Conservation (phyloP, 1,140 invertebrate genomes). For the Campodea augens region DNA sequence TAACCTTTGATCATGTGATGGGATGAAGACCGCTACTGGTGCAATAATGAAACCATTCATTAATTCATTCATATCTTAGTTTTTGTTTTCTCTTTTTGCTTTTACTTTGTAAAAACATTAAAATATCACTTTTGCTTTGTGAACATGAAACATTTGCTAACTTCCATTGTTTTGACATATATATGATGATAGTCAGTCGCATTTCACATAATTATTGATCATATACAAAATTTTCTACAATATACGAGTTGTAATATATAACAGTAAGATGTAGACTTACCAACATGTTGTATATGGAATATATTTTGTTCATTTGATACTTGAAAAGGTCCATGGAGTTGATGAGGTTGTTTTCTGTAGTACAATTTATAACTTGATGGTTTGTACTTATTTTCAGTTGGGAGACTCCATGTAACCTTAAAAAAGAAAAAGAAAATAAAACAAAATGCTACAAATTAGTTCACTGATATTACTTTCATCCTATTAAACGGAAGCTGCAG, state of each 20-base stretch:
- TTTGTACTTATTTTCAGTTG: conserved; percentile 18
- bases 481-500: neutral
- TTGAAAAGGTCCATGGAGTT: conserved; percentile 19
- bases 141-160: no score
- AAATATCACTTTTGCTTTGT: no score
- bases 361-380: conserved; percentile 27
- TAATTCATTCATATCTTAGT: no score
- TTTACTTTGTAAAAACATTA: no score
- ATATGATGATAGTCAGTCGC: neutral
- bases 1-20: no score
- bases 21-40: no score
- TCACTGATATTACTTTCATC: neutral
- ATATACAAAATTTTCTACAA: neutral
- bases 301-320: conserved; percentile 25
- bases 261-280: no score
- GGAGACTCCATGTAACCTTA: conserved; percentile 26
- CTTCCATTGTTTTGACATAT: neutral
- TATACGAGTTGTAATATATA: no score
- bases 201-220: neutral
- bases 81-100: no score
- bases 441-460: neutral
- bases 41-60: no score
- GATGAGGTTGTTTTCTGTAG: conserved; percentile 25
- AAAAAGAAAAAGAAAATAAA: conserved; percentile 6
- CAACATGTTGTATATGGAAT: conserved; percentile 25